Evolutionary conservation across 2,113 vertebrate species (phyloP).

Genomic region (Mustela lutreola): DNA sequence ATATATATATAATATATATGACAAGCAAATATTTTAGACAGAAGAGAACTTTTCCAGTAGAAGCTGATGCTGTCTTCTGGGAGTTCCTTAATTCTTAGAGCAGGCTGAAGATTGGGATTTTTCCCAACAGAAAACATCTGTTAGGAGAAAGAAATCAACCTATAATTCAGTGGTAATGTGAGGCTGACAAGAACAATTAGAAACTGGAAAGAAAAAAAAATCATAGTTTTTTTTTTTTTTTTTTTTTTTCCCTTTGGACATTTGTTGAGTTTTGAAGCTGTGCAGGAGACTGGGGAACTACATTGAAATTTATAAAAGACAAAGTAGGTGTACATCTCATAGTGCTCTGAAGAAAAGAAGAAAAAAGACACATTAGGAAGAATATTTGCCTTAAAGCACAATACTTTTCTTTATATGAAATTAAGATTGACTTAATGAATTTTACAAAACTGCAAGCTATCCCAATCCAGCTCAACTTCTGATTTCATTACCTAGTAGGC

Average conservation of each 20-base stretch:
- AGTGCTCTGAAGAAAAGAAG: neutral
- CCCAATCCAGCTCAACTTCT: neutral
- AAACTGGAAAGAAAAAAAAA: neutral
- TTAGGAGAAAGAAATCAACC: neutral
- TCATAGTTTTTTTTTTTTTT: neutral
- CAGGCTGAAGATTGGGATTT: neutral
- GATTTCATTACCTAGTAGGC: neutral
- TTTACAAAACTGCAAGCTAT: neutral
- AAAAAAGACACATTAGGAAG: neutral
- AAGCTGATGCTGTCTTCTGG: neutral
- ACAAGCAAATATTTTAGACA: neutral
- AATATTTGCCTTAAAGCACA: neutral
- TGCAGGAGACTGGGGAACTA: neutral
- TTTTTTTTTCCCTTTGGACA: neutral
- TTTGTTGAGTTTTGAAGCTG: neutral
- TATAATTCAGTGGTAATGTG: neutral
- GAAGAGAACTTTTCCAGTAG: neutral
- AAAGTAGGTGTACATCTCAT: neutral
- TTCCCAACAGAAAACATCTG: neutral
- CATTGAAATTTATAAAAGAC: neutral
- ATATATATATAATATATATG: no score
- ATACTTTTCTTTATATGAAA: neutral
- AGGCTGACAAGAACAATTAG: neutral
- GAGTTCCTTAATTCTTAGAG: neutral
- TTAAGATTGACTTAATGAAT: neutral